Evolutionary conservation across 2,888 invertebrate species (phyloP).

Genomic region (Cetonia aurata): DNA sequence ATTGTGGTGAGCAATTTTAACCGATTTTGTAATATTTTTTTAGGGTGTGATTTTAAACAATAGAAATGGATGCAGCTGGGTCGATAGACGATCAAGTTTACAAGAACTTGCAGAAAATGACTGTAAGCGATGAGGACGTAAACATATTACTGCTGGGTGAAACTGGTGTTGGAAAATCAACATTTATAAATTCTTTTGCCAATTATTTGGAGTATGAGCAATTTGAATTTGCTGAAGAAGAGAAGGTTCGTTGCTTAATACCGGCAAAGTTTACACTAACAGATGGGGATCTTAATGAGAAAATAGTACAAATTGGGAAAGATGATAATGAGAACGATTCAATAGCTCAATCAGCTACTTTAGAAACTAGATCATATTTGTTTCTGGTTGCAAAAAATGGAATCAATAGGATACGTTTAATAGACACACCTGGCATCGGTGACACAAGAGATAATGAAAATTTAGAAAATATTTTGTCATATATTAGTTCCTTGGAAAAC

Average conservation of each 20-base stretch:
- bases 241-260: slow-evolving; percentile 55
- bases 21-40: no score
- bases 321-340: slow-evolving; percentile 51
- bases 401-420: slow-evolving; percentile 56
- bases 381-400: slow-evolving; percentile 47
- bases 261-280: slow-evolving; percentile 55
- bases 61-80: no score
- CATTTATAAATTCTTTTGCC: slow-evolving; percentile 61
- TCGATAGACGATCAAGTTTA: slow-evolving; percentile 16
- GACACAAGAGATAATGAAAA: slow-evolving; percentile 52
- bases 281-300: slow-evolving; percentile 53
- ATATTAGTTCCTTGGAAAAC: slow-evolving; percentile 57
- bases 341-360: slow-evolving; percentile 50
- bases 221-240: slow-evolving; percentile 50
- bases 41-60: no score
- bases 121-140: slow-evolving; percentile 51
- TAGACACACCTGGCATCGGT: slow-evolving; percentile 61
- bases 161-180: slow-evolving; percentile 63
- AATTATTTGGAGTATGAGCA: slow-evolving; percentile 58
- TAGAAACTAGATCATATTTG: slow-evolving; percentile 76
- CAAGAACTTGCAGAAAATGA: slow-evolving; percentile 36
- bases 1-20: no score
- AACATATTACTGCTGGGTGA: slow-evolving; percentile 62
- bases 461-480: slow-evolving; percentile 54
- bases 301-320: slow-evolving; percentile 52